Evolutionary conservation across 2,888 invertebrate species (phyloP).

Genomic region (Epistrophe grossulariae): DNA sequence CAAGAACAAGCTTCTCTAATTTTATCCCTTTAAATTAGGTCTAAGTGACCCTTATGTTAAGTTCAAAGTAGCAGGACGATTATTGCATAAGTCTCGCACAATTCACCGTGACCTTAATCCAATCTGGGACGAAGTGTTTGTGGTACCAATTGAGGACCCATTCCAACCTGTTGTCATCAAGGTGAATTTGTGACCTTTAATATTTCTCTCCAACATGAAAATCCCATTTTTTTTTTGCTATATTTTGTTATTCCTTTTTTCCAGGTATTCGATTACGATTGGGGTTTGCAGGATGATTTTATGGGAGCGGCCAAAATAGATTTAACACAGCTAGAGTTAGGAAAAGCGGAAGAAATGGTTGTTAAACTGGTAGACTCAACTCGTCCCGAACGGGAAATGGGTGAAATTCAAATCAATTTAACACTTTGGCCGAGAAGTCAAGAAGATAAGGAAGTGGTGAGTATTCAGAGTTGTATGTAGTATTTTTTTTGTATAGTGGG

Average conservation of each 20-base stretch:
- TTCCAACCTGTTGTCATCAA: conserved; percentile 93
- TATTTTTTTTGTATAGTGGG: no score
- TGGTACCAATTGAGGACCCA: conserved; percentile 95
- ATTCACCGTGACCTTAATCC: conserved; percentile 98
- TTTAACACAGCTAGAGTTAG: conserved; percentile 92
- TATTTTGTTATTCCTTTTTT: conserved; percentile 50
- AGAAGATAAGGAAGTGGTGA: conserved; percentile 97
- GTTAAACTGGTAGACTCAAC: conserved; percentile 91
- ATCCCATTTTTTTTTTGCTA: background rate
- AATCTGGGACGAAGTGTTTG: conserved; percentile 98
- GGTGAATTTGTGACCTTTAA: conserved; percentile 84
- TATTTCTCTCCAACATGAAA: background rate
- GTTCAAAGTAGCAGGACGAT: conserved; percentile 93
- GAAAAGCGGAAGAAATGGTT: conserved; percentile 90
- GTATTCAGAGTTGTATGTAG: no score
- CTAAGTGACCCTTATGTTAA: conserved; percentile 99
- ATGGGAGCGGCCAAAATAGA: conserved; percentile 97
- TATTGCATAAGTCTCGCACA: conserved; percentile 96
- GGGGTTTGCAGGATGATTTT: conserved; percentile 98
- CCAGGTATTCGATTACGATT: conserved; percentile 98
- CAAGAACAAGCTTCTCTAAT: conserved; percentile 1
- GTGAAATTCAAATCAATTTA: conserved; percentile 92
- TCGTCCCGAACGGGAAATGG: conserved; percentile 87
- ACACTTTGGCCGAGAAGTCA: conserved; percentile 96
- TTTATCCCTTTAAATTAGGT: conserved; percentile 85